phyloP scores from a whole-genome alignment of 2,797 vertebrate species.

The Betta splendens region DNA sequence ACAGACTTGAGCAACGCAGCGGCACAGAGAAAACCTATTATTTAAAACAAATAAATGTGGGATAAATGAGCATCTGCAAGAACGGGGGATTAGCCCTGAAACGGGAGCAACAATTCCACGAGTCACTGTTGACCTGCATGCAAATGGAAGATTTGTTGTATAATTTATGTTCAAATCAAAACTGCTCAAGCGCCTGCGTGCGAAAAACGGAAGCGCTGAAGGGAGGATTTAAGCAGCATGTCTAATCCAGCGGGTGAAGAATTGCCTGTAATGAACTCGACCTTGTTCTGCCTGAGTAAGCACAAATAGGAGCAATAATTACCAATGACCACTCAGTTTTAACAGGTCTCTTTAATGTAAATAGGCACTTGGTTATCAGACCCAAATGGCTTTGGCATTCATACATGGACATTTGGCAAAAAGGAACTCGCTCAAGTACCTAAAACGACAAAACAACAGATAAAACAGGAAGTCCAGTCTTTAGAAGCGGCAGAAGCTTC shows the following conservation, averaged over 20 bases:
- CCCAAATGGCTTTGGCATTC: slow-evolving; percentile 68
- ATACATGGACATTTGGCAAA: slow-evolving; percentile 64
- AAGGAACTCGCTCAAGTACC: slow-evolving; percentile 54
- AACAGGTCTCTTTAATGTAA: slow-evolving; percentile 78
- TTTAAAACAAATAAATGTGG: slow-evolving; percentile 73
- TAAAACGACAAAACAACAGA: slow-evolving; percentile 25
- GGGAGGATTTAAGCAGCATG: slow-evolving; percentile 57
- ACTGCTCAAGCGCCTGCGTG: no score
- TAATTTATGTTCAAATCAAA: slow-evolving; percentile 73
- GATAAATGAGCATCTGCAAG: slow-evolving; percentile 75
- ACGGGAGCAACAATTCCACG: slow-evolving; percentile 67
- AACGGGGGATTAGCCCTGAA: slow-evolving; percentile 69
- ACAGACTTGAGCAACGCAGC: slow-evolving; percentile 68
- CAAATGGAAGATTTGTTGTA: slow-evolving; percentile 74
- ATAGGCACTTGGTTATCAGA: slow-evolving; percentile 70
- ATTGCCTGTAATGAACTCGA: slow-evolving; percentile 60
- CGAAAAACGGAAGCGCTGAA: slow-evolving; percentile 61
- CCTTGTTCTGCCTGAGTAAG: slow-evolving; percentile 51
- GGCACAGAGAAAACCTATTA: slow-evolving; percentile 72
- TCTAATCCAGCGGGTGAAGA: slow-evolving; percentile 57
- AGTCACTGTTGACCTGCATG: slow-evolving; percentile 71
- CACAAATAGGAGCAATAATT: slow-evolving; percentile 64
- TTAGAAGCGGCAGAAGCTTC: slow-evolving; percentile 50
- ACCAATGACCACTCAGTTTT: slow-evolving; percentile 64
- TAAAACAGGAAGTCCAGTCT: slow-evolving; percentile 45